Evolutionary conservation across 2,113 vertebrate genomes (phyloP).

Genomic region (Poicephalus meyeri): DNA sequence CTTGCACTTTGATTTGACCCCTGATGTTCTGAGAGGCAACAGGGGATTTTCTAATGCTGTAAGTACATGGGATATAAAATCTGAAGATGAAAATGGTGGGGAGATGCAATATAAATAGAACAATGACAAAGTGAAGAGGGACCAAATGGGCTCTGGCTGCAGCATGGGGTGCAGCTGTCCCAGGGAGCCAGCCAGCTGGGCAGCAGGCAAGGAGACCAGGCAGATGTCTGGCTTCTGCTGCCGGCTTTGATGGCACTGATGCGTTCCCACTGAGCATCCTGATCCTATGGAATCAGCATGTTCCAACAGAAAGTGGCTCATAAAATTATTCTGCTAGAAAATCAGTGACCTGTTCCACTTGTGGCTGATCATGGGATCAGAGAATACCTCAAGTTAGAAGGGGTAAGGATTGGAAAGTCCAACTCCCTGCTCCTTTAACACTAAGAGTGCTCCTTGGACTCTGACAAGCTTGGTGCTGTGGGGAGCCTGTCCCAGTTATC

Average conservation of each 20-base stretch:
- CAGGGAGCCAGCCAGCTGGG: constrained; percentile 26
- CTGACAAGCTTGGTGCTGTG: background rate
- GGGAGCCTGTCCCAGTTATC: background rate
- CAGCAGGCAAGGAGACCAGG: constrained; percentile 17
- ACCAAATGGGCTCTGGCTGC: background rate
- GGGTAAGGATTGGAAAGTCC: background rate
- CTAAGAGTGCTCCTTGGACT: too few species aligned
- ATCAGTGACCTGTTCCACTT: background rate
- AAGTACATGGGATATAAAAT: background rate
- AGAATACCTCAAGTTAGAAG: background rate
- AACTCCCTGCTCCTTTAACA: background rate
- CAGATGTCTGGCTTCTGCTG: constrained; percentile 51
- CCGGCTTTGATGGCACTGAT: background rate
- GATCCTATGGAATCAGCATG: background rate
- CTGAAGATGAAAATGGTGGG: background rate
- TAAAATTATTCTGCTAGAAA: constrained; percentile 11
- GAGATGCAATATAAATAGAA: background rate
- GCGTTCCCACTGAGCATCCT: background rate
- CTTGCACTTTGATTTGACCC: background rate
- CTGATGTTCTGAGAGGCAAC: background rate
- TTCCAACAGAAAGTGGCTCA: background rate
- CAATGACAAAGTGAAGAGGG: background rate
- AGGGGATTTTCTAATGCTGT: background rate
- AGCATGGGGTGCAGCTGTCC: background rate
- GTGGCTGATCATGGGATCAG: background rate